Evolutionary conservation across 2,888 invertebrate genomes (phyloP).

Genomic region (Chesias legatella): DNA sequence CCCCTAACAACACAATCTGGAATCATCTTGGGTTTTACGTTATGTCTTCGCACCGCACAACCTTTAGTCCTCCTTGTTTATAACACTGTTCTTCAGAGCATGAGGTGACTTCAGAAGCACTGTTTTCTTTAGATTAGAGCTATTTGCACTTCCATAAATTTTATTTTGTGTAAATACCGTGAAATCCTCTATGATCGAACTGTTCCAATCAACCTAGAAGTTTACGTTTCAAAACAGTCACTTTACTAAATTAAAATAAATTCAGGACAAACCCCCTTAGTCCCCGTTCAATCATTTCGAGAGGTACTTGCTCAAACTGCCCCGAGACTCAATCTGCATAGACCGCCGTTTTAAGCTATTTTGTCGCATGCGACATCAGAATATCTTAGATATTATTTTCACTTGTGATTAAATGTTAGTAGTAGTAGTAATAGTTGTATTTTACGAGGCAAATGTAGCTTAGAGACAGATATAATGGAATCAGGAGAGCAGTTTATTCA

Average conservation of each 20-base stretch:
- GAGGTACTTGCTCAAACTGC: constrained; percentile 64
- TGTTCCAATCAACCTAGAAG: constrained; percentile 52
- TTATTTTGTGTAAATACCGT: constrained; percentile 42
- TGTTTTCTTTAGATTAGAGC: constrained; percentile 30
- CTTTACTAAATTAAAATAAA: constrained; percentile 78
- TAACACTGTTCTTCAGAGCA: constrained; percentile 34
- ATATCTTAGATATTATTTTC: not conserved
- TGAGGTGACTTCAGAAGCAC: constrained; percentile 38
- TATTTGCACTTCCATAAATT: constrained; percentile 35
- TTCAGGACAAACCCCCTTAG: constrained; percentile 66
- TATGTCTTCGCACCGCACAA: constrained; percentile 27
- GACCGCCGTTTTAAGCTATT: constrained; percentile 47
- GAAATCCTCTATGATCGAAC: constrained; percentile 45
- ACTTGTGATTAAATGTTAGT: constrained; percentile 7
- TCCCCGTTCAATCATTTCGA: constrained; percentile 78
- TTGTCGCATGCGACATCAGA: constrained; percentile 30
- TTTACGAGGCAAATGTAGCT: constrained; percentile 14
- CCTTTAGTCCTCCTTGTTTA: constrained; percentile 25
- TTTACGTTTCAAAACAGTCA: constrained; percentile 73
- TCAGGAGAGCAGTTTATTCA: constrained; percentile 24
- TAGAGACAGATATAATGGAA: constrained; percentile 26
- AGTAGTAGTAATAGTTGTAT: too few relatives aligned
- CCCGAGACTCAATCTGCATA: constrained; percentile 57
- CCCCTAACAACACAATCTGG: constrained; percentile 22
- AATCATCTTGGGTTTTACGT: constrained; percentile 45